Conservation (phyloP, 2,888 invertebrate genomes). For the Calephelis perditalis region DNA sequence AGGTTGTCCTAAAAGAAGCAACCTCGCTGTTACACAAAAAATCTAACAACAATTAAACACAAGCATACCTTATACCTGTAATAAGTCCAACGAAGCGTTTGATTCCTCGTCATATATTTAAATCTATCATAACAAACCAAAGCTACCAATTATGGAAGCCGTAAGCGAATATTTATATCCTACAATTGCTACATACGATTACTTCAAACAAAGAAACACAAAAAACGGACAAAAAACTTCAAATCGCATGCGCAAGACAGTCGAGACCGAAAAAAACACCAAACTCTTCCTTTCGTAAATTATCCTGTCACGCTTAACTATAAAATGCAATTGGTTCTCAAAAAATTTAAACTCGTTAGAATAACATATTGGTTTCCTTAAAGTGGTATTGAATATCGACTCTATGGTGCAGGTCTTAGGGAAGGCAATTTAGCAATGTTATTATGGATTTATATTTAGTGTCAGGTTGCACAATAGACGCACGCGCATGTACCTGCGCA, state of each 20-base stretch:
- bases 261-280: slow-evolving; percentile 39
- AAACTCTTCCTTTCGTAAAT: slow-evolving; percentile 68
- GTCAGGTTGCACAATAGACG: slow-evolving; percentile 72
- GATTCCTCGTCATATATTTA: slow-evolving; percentile 17
- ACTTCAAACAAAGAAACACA: slow-evolving; percentile 44
- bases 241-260: slow-evolving; percentile 55
- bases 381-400: slow-evolving; percentile 14
- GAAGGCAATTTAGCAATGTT: slow-evolving; percentile 24
- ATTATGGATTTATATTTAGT: slow-evolving; percentile 37
- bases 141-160: slow-evolving; percentile 30
- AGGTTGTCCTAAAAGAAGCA: no score
- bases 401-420: slow-evolving; percentile 24
- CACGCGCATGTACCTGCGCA: slow-evolving; percentile 70
- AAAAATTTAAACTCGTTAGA: slow-evolving; percentile 66
- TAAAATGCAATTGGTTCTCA: slow-evolving; percentile 74
- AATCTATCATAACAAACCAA: slow-evolving; percentile 38
- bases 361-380: slow-evolving; percentile 37
- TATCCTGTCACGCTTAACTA: slow-evolving; percentile 76
- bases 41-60: no score
- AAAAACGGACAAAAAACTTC: slow-evolving; percentile 48
- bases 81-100: slow-evolving; percentile 22
- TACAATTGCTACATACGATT: slow-evolving; percentile 45
- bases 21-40: no score
- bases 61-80: neutral
- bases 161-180: slow-evolving; percentile 45